phyloP scores from a whole-genome alignment of 2,113 vertebrate species.

The Hippopotamus amphibius region DNA sequence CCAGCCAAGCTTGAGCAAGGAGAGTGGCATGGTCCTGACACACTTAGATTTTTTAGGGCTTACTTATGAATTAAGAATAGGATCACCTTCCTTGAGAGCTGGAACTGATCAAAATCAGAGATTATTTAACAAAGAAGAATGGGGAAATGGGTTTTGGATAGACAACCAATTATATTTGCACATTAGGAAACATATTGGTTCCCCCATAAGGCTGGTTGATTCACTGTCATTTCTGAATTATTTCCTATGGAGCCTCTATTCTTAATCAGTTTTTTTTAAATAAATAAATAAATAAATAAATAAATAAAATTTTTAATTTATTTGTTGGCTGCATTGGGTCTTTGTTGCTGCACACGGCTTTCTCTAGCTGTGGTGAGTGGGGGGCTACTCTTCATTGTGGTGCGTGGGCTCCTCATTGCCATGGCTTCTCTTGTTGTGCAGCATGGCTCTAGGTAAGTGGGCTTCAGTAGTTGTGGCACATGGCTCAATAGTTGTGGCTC shows the following conservation, averaged over 20 bases:
- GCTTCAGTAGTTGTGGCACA: too few relatives aligned
- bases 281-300: too few relatives aligned
- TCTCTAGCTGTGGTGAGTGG: too few relatives aligned
- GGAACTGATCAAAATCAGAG: not conserved
- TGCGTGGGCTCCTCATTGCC: too few relatives aligned
- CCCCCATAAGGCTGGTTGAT: not conserved
- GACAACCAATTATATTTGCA: not conserved
- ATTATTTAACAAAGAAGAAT: constrained; percentile 2
- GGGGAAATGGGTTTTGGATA: not conserved
- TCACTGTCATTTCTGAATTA: not conserved
- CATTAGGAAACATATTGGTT: not conserved
- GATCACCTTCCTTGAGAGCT: not conserved
- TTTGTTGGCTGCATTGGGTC: too few relatives aligned
- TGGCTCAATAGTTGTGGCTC: too few relatives aligned
- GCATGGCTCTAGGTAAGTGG: too few relatives aligned
- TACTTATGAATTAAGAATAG: not conserved
- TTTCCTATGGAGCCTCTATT: not conserved
- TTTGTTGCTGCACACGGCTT: too few relatives aligned
- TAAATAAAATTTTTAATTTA: too few relatives aligned
- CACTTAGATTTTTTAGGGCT: not conserved
- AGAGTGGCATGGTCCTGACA: not conserved
- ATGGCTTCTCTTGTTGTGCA: too few relatives aligned
- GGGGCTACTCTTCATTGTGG: too few relatives aligned
- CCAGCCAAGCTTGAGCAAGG: not conserved
- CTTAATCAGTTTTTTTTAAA: not conserved